phyloP scores from a whole-genome alignment of 2,113 vertebrate genomes.

The Pollimyrus isidori region DNA sequence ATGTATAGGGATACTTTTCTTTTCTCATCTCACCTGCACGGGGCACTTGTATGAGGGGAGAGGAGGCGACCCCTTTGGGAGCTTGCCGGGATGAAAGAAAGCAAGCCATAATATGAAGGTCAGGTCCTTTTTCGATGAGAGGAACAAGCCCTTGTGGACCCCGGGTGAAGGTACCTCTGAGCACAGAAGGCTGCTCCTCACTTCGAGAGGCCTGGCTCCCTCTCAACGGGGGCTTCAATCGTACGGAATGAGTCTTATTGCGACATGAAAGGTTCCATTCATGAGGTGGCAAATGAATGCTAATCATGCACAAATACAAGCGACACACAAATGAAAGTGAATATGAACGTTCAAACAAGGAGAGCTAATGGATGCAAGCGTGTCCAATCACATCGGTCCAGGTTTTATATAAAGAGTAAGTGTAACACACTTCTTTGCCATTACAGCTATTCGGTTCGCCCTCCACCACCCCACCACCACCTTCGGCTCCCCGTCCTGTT shows the following conservation, averaged over 20 bases:
- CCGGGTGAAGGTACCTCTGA: not conserved
- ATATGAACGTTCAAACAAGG: no score
- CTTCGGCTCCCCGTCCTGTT: no score
- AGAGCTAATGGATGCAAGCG: no score
- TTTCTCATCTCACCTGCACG: conserved; percentile 26
- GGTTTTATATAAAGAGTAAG: no score
- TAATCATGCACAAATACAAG: not conserved
- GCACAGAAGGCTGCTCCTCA: not conserved
- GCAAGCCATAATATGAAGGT: conserved; percentile 34
- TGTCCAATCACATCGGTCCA: no score
- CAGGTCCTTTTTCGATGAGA: not conserved
- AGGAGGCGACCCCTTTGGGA: not conserved
- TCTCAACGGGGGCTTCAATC: not conserved
- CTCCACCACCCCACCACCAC: no score
- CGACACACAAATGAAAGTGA: not conserved
- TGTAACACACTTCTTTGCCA: no score
- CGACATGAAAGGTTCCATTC: not conserved
- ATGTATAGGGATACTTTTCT: conserved; percentile 30
- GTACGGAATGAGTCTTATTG: not conserved
- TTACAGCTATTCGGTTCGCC: no score
- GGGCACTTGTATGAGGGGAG: conserved; percentile 25
- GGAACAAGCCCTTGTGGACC: conserved; percentile 1
- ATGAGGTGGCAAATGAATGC: not conserved
- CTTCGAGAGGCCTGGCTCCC: not conserved
- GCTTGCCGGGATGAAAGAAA: not conserved